Conservation (phyloP, 2,113 vertebrate genomes). For the Cichladusa arquata region DNA sequence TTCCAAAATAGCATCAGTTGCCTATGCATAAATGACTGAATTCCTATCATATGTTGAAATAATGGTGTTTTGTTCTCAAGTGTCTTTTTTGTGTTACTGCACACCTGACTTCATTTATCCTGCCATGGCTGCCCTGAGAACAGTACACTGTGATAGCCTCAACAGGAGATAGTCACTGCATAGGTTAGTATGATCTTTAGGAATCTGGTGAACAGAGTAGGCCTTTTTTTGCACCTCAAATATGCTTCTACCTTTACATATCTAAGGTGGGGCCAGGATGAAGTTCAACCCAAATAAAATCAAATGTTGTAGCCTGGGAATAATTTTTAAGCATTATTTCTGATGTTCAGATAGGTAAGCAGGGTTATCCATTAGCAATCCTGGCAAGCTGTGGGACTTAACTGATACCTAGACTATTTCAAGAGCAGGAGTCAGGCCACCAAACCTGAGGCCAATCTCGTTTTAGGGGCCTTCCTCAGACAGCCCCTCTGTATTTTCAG, state of each 20-base stretch:
- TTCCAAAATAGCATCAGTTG: neutral
- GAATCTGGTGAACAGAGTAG: neutral
- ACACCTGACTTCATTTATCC: neutral
- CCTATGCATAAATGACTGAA: neutral
- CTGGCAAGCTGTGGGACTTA: neutral
- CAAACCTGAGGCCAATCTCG: neutral
- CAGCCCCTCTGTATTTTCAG: neutral
- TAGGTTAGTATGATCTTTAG: neutral
- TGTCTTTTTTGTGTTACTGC: neutral
- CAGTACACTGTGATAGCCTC: neutral
- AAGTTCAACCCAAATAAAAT: neutral
- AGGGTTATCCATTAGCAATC: neutral
- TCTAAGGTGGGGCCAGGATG: neutral
- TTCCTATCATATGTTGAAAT: fast-evolving
- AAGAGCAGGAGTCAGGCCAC: neutral
- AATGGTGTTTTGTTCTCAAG: neutral
- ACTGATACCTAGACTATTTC: neutral
- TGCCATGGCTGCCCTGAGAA: neutral
- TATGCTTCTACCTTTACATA: neutral
- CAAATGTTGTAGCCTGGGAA: neutral
- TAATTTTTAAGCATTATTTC: neutral
- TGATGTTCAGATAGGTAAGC: neutral
- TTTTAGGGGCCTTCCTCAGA: neutral
- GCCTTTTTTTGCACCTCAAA: neutral
- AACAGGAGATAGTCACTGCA: neutral